Evolutionary conservation across 2,113 vertebrate species (phyloP).

Genomic region (Aleadryas rufinucha): DNA sequence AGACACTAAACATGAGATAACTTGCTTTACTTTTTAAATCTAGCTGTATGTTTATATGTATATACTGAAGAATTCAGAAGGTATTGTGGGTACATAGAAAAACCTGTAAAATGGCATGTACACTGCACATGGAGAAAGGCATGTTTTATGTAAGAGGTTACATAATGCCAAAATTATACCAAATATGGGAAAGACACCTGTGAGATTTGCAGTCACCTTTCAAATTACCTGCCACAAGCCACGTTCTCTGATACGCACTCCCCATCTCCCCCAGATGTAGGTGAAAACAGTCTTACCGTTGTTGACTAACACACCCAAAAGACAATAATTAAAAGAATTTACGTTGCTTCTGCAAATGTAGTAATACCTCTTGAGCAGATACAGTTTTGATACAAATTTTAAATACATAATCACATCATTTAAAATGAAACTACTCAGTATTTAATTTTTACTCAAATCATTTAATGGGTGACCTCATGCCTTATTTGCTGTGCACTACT

Average conservation of each 20-base stretch:
- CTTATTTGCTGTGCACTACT: neutral
- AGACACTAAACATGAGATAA: neutral
- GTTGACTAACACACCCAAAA: neutral
- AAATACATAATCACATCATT: neutral
- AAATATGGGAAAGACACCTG: neutral
- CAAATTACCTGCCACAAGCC: neutral
- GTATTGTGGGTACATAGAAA: accelerated
- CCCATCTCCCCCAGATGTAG: neutral
- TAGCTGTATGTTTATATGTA: neutral
- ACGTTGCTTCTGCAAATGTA: neutral
- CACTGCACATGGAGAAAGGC: neutral
- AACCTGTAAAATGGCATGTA: neutral
- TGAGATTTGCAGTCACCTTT: neutral
- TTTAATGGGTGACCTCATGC: neutral
- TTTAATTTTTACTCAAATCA: neutral
- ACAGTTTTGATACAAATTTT: neutral
- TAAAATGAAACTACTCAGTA: neutral
- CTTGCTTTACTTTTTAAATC: neutral
- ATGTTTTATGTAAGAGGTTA: neutral
- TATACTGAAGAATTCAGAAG: neutral
- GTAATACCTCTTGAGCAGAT: neutral
- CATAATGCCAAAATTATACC: neutral
- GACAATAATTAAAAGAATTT: neutral
- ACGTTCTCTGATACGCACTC: accelerated
- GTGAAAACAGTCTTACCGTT: neutral